Evolutionary conservation across 2,888 invertebrate species (phyloP), one percentile per base, ranked within the genome.

Genomic region (Oegoconia quadripuncta): DNA sequence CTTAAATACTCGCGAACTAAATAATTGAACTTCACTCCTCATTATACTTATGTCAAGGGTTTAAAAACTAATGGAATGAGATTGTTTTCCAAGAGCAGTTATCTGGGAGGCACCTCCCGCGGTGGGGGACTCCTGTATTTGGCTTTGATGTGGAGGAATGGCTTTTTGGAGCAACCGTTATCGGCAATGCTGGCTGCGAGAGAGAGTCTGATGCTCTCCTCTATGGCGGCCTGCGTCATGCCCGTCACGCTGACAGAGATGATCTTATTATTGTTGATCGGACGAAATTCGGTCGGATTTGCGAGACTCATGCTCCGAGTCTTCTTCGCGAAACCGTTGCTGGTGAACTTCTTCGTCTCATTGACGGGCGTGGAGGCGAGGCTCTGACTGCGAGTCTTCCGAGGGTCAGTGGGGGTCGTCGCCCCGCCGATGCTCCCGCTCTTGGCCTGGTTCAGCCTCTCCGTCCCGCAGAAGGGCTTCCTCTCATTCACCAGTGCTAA

Each of bases 81-180:
- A 35, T 39, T 18, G 6, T 27, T 26, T 15, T 35, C 36, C 36
- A 27, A 38, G 13, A 37, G 9, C 8, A 11, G 4, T 84, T 88
- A 88, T 88, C 88, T 87, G 41, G 91, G 89, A 33, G 92, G 91
- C 23, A 88, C 84, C 65, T 88, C 89, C 34, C 90, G 75, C 55
- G 91, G 90, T 46, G 92, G 90, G 39, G 91, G 90, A 76, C 92
- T 92, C 59, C 92, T 88, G 72, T 92, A 93, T 74, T 93, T 93
- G 72, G 92, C 91, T 64, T 92, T 90, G 65, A 92, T 92, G 82
- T 92, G 92, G 55, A 92, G 82, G 74, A 91, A 93, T 51, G 89
- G 86, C 55, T 88, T 86, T 59, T 88, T 88, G 44, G 79, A 52
- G 29, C 65, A 64, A 41, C 57, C 67, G 44, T 74, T 65, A 50